Evolutionary conservation across 2,113 vertebrate species (phyloP).

Genomic region (Platanista minor): DNA sequence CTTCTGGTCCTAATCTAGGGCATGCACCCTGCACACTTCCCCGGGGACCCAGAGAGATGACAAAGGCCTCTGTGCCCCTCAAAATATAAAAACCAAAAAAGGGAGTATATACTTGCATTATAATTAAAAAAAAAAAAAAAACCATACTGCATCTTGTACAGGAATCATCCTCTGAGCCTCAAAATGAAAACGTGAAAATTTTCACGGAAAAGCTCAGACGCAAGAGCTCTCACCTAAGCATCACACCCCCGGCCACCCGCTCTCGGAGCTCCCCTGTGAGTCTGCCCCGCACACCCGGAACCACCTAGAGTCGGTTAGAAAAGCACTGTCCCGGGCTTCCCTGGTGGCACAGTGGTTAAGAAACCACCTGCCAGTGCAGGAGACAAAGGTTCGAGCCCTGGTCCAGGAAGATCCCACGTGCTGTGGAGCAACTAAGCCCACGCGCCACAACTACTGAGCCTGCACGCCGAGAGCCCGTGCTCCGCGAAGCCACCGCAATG

Average conservation of each 20-base stretch:
- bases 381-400: too few species aligned
- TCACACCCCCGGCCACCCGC: not conserved
- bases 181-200: not conserved
- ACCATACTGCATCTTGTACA: not conserved
- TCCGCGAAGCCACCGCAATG: too few species aligned
- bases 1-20: not conserved
- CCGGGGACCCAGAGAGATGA: not conserved
- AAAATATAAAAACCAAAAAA: not conserved
- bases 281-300: rapidly evolving
- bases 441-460: too few species aligned
- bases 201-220: not conserved
- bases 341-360: too few species aligned
- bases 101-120: not conserved
- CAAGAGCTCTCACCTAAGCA: not conserved
- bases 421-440: too few species aligned
- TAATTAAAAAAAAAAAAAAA: not conserved
- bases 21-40: not conserved
- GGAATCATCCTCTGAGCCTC: not conserved
- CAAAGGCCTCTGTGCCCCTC: not conserved
- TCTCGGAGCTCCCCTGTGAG: not conserved
- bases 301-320: not conserved
- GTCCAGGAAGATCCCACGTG: too few species aligned
- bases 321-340: too few species aligned
- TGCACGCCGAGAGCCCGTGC: too few species aligned
- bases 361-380: too few species aligned